Evolutionary conservation across 2,797 vertebrate genomes (phyloP).

Genomic region (Parauchenoglanis ngamensis): DNA sequence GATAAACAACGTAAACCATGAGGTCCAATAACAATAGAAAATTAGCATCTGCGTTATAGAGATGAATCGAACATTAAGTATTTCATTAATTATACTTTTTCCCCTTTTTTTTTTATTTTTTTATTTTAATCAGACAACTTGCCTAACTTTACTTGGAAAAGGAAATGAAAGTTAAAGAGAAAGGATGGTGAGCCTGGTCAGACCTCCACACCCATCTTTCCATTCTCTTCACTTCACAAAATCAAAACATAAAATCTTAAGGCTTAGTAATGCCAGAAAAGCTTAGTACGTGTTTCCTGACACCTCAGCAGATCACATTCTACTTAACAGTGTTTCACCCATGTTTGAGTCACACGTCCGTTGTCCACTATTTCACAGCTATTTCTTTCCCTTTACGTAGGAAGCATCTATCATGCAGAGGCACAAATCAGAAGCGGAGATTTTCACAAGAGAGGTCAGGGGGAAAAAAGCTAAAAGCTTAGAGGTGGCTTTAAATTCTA

Average conservation of each 20-base stretch:
- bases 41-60: too few relatives aligned
- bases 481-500: constrained; percentile 63
- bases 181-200: constrained; percentile 8
- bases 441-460: background rate
- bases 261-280: constrained; percentile 53
- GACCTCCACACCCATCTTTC: background rate
- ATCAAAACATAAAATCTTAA: constrained; percentile 32
- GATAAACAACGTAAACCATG: background rate
- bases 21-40: background rate
- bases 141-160: background rate
- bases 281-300: constrained; percentile 47
- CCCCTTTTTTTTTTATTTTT: too few relatives aligned
- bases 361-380: constrained; percentile 67
- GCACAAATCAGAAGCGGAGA: constrained; percentile 68
- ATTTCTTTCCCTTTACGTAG: constrained; percentile 55
- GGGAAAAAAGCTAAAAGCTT: background rate
- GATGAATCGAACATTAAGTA: background rate
- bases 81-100: background rate
- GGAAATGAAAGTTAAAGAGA: background rate
- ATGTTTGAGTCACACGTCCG: constrained; percentile 64
- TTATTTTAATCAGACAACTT: background rate
- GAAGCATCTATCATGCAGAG: constrained; percentile 68
- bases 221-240: background rate
- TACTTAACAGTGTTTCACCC: constrained; percentile 56
- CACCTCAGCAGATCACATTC: constrained; percentile 50